phyloP scores from a whole-genome alignment of 2,113 vertebrate genomes.

The Pluvialis apricaria region DNA sequence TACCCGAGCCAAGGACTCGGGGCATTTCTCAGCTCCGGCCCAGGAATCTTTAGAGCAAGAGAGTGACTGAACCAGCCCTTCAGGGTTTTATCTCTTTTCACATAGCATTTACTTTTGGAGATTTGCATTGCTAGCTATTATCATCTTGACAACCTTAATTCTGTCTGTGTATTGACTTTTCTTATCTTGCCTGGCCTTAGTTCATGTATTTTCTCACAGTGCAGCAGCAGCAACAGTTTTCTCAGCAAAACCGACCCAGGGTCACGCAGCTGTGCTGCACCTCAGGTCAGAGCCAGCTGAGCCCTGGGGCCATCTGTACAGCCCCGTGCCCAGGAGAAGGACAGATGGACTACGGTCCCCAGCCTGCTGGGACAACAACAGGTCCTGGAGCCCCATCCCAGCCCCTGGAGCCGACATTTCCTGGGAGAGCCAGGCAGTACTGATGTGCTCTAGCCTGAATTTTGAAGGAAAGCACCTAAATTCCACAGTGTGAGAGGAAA shows the following conservation, averaged over 20 bases:
- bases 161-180: background rate
- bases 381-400: background rate
- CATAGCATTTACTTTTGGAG: background rate
- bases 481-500: fast-evolving
- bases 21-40: background rate
- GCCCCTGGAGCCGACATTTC: background rate
- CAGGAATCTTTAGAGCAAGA: background rate
- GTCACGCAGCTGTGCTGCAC: background rate
- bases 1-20: background rate
- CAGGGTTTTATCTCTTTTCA: background rate
- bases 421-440: background rate
- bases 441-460: background rate
- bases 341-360: background rate
- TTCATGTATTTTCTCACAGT: background rate
- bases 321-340: background rate
- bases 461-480: background rate
- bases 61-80: background rate
- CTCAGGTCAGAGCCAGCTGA: background rate
- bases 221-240: background rate
- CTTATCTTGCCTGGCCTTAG: background rate
- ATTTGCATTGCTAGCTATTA: background rate
- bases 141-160: background rate
- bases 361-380: background rate
- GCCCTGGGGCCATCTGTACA: background rate
- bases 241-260: background rate